These are phyloP conservation scores for Cephalotes varians DNA, from an alignment of 2,888 invertebrate species.

Conservation along the genomic window DNA sequence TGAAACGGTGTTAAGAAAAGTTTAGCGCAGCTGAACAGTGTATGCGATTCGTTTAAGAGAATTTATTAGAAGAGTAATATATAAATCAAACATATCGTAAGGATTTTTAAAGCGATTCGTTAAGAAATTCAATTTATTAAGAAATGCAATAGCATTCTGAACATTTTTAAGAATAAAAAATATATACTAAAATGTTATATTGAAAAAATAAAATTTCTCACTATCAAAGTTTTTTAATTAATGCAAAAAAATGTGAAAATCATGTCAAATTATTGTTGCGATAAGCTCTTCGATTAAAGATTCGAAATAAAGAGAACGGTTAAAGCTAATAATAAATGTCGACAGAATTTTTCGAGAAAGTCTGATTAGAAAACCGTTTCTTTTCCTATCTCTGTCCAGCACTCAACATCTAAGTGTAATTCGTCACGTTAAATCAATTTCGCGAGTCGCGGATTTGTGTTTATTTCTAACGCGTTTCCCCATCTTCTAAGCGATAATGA, in stretches of 20 bases:
- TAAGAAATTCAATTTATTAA: neutral
- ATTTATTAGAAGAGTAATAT: neutral
- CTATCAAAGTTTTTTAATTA: neutral
- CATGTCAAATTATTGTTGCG: neutral
- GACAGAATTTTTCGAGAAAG: neutral
- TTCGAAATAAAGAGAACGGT: neutral
- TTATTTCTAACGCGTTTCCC: constrained; percentile 10
- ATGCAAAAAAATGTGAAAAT: neutral
- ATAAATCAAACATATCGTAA: neutral
- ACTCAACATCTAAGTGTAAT: neutral
- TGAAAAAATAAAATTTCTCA: too few relatives aligned
- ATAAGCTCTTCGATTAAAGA: neutral
- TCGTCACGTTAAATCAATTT: neutral
- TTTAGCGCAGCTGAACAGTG: neutral
- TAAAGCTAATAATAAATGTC: neutral
- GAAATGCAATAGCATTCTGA: neutral
- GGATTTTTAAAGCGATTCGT: neutral
- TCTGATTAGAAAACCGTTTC: neutral
- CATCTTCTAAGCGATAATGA: constrained; percentile 21
- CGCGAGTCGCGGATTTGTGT: neutral
- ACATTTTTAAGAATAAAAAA: neutral
- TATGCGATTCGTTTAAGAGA: neutral
- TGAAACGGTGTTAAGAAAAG: neutral
- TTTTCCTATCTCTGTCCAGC: neutral
- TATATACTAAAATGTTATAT: neutral